Evolutionary conservation across 2,888 invertebrate species (phyloP).

Genomic region (Cylloceria caligata): DNA sequence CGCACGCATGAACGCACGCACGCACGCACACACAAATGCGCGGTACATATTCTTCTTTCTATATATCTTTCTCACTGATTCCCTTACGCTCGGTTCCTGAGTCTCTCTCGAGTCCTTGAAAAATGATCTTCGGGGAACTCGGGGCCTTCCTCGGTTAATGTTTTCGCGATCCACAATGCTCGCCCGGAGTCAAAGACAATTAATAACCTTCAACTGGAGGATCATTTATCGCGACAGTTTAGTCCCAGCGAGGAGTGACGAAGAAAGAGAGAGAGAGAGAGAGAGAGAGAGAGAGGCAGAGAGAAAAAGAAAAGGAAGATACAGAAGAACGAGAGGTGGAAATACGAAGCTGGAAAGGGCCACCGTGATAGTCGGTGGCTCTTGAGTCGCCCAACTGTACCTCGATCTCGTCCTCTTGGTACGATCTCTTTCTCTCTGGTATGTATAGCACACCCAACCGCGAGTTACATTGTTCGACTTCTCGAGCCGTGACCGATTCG

Average conservation of each 20-base stretch:
- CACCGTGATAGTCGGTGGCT: slow-evolving; percentile 58
- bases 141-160: slow-evolving; percentile 80
- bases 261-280: slow-evolving; percentile 2
- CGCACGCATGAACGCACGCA: slow-evolving; percentile 4
- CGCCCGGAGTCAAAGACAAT: slow-evolving; percentile 82
- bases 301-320: slow-evolving; percentile 53
- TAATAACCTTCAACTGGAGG: slow-evolving; percentile 82
- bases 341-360: slow-evolving; percentile 59
- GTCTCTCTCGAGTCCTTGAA: slow-evolving; percentile 77
- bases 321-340: slow-evolving; percentile 26
- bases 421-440: slow-evolving; percentile 9
- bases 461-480: slow-evolving; percentile 76
- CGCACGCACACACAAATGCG: slow-evolving; percentile 26
- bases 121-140: slow-evolving; percentile 79
- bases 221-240: slow-evolving; percentile 85
- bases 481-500: slow-evolving; percentile 83
- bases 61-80: slow-evolving; percentile 37
- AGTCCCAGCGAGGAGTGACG: slow-evolving; percentile 71
- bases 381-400: slow-evolving; percentile 57
- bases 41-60: slow-evolving; percentile 3
- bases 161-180: slow-evolving; percentile 82
- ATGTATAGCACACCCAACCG: slow-evolving; percentile 50
- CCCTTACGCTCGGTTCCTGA: neutral
- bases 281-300: slow-evolving; percentile 9
- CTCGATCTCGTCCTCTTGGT: slow-evolving; percentile 36